Conservation (phyloP, 2,888 invertebrate species). For the Panorpa germanica region DNA sequence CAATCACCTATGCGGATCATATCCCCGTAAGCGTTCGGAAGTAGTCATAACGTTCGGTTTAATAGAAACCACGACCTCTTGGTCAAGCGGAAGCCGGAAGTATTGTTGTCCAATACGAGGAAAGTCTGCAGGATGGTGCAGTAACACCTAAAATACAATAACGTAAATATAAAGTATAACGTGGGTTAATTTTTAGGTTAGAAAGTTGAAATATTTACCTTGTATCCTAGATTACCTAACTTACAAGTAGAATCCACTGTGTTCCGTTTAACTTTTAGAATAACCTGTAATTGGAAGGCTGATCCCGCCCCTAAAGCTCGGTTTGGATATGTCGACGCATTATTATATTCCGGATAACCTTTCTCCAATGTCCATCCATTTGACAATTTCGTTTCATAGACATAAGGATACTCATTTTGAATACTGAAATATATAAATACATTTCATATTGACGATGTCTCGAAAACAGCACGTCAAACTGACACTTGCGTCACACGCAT, state of each 20-base stretch:
- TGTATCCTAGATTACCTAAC: slow-evolving; percentile 56
- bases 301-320: slow-evolving; percentile 48
- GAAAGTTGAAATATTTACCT: too few species aligned
- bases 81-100: slow-evolving; percentile 47
- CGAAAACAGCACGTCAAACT: too few species aligned
- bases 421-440: too few species aligned
- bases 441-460: too few species aligned
- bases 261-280: slow-evolving; percentile 33
- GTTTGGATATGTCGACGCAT: slow-evolving; percentile 39
- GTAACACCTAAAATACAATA: slow-evolving; percentile 26
- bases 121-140: slow-evolving; percentile 42
- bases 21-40: slow-evolving; percentile 39
- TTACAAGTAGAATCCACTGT: slow-evolving; percentile 51
- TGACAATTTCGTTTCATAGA: slow-evolving; percentile 19
- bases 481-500: too few species aligned
- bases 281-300: slow-evolving; percentile 40
- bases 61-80: slow-evolving; percentile 50
- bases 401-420: too few species aligned
- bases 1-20: slow-evolving; percentile 31
- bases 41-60: slow-evolving; percentile 63
- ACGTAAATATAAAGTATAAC: background rate
- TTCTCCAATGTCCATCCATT: slow-evolving; percentile 42
- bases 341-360: slow-evolving; percentile 27
- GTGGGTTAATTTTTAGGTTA: slow-evolving; percentile 6
- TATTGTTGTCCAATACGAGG: slow-evolving; percentile 46